Conservation (phyloP, 1,140 invertebrate genomes). For the Augochlora pura region DNA sequence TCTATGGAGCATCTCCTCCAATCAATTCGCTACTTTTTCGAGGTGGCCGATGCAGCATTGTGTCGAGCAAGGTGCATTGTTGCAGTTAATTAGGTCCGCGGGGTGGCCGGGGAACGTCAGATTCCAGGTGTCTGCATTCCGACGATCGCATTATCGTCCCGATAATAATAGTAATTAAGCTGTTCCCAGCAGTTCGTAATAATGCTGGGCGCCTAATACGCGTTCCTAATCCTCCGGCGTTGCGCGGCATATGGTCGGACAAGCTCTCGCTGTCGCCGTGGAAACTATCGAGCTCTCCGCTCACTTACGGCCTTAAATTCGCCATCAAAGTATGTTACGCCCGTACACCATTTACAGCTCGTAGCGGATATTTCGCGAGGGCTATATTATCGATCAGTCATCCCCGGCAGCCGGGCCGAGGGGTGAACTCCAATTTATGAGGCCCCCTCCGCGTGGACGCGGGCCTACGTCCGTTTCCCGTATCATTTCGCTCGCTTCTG, state of each 20-base stretch:
- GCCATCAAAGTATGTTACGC: conserved; percentile 37
- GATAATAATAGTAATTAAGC: conserved; percentile 64
- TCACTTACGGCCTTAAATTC: conserved; percentile 35
- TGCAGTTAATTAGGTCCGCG: conserved; percentile 35
- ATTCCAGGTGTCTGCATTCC: conserved; percentile 54
- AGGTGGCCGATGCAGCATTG: conserved; percentile 46
- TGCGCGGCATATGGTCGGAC: conserved; percentile 62
- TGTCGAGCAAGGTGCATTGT: conserved; percentile 28
- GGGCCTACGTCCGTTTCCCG: conserved; percentile 2
- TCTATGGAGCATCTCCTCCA: not conserved
- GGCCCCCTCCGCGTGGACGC: not conserved
- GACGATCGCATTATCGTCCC: conserved; percentile 52
- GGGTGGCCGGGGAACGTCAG: conserved; percentile 41
- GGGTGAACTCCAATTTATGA: conserved; percentile 27
- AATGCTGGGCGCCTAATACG: conserved; percentile 57
- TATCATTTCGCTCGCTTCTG: conserved; percentile 15
- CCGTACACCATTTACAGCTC: conserved; percentile 31
- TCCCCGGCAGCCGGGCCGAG: conserved; percentile 20
- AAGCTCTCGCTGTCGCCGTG: conserved; percentile 35
- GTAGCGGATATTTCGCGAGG: conserved; percentile 20
- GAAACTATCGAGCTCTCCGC: conserved; percentile 19
- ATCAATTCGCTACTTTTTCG: not conserved
- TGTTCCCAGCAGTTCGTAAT: conserved; percentile 53
- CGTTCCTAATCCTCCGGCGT: conserved; percentile 51
- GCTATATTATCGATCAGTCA: conserved; percentile 49